phyloP scores from a whole-genome alignment of 1,140 invertebrate species.

The Halesus radiatus region DNA sequence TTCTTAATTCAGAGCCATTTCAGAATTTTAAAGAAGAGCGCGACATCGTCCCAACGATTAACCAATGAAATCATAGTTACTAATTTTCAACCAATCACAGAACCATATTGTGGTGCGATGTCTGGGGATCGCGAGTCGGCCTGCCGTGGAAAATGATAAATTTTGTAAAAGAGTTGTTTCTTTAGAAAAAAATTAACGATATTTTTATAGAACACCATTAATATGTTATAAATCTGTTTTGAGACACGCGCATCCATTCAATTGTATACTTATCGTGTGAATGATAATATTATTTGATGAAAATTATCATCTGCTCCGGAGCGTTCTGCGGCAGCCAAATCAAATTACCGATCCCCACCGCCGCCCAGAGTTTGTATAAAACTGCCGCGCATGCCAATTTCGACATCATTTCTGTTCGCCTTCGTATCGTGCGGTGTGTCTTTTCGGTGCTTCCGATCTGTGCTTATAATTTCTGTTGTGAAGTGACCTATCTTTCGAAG shows the following conservation, averaged over 20 bases:
- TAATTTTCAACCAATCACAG: constrained; percentile 48
- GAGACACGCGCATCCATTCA: background rate
- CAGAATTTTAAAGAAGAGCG: constrained; percentile 29
- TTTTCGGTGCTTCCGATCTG: constrained; percentile 46
- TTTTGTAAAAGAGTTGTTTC: constrained; percentile 12
- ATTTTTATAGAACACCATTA: constrained; percentile 21
- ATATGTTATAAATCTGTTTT: background rate
- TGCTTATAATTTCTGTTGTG: constrained; percentile 43
- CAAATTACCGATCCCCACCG: constrained; percentile 31
- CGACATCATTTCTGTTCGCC: constrained; percentile 55
- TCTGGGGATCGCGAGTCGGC: constrained; percentile 51
- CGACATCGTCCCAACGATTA: background rate
- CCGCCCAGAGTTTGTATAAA: constrained; percentile 32
- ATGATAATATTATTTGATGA: constrained; percentile 21
- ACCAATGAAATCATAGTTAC: constrained; percentile 36
- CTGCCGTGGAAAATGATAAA: constrained; percentile 12
- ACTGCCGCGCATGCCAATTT: constrained; percentile 47
- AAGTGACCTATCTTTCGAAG: constrained; percentile 43
- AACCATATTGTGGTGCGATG: constrained; percentile 56
- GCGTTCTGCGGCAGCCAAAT: constrained; percentile 25
- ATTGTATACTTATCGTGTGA: background rate
- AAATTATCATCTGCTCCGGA: background rate
- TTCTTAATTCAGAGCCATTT: no score
- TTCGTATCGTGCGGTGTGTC: constrained; percentile 58
- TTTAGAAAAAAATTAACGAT: background rate